Evolutionary conservation across 2,113 vertebrate genomes (phyloP).

Genomic region (Pterocles gutturalis): DNA sequence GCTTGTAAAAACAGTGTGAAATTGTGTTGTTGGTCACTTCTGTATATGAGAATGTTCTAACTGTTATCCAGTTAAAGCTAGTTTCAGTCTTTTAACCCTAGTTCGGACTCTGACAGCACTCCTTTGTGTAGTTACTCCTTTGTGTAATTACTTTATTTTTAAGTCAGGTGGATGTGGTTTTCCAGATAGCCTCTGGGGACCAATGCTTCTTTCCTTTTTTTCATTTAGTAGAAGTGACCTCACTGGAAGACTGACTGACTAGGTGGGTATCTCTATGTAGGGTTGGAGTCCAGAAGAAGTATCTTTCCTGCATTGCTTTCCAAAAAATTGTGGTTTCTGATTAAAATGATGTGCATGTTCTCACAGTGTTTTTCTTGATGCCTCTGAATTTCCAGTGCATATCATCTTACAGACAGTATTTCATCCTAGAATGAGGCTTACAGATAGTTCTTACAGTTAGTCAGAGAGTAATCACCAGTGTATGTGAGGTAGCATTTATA

Average conservation of each 20-base stretch:
- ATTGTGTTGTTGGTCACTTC: neutral
- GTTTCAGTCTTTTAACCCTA: neutral
- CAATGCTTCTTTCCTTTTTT: neutral
- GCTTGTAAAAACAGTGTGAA: neutral
- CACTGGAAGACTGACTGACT: neutral
- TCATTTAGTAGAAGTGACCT: neutral
- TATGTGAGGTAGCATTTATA: neutral
- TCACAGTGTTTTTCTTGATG: neutral
- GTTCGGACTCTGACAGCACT: neutral
- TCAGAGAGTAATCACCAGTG: neutral
- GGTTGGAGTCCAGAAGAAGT: neutral
- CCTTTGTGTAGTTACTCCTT: neutral
- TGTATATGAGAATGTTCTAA: neutral
- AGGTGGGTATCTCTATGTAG: neutral
- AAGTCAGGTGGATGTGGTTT: neutral
- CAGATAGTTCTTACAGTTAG: neutral
- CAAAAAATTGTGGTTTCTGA: neutral
- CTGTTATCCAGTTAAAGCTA: neutral
- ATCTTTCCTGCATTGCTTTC: neutral
- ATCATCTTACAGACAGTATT: neutral
- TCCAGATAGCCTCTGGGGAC: neutral
- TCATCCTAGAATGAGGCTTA: neutral
- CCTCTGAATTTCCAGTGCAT: neutral
- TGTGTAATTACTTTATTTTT: neutral
- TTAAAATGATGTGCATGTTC: neutral